Base-by-base conservation (phyloP, 2,797 vertebrate species). In the Alfaro cultratus region DNA sequence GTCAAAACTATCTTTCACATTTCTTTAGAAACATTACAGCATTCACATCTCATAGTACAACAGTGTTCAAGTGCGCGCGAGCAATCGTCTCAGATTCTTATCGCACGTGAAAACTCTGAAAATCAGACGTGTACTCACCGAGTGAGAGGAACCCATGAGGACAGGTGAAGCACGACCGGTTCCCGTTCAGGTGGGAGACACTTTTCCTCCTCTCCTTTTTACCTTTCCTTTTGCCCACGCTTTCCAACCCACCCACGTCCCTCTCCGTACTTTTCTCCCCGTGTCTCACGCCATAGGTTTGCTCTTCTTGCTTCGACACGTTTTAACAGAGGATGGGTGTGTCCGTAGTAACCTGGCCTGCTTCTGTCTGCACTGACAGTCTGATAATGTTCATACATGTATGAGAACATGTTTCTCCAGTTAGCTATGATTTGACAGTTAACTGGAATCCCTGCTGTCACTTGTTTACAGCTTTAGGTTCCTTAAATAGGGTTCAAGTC, bases 231-330 rank as follows among this genome's bases (percentile, higher is more conserved):
- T 57, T 79, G 16, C 21, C 57, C 39, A 70, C 26, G 0, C 13
- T 43, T 79, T 39, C 62, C 78, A 11, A 39, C 73, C 71, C 23
- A 79, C 85, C 16, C 75, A 60, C 71, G 12, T 62, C 51, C 34
- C 73, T 62, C 75, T 23, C 21, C 29, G 39, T 43, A 12, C 0
- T 12, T 70, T 29, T 43, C 49, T 67, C 60, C 45, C 53, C 23
- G 13, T 60, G 49, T 57, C 23, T 34, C 51, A 78, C 23, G 51
- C 49, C 51, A 85, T 77, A 78, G 71, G 84, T 82, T 71, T 85
- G 82, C 85, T 83, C 79, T 75, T 75, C 94, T 57, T 93, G 94
- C 90, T 82, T 76, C 26, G 86, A 90, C 92, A 86, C 36, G 93
- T 29, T 76, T 71, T 53, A 74, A 68, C 60, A 73, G 41, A 71